phyloP scores from a whole-genome alignment of 2,113 vertebrate species.

The Alaudala cheleensis region DNA sequence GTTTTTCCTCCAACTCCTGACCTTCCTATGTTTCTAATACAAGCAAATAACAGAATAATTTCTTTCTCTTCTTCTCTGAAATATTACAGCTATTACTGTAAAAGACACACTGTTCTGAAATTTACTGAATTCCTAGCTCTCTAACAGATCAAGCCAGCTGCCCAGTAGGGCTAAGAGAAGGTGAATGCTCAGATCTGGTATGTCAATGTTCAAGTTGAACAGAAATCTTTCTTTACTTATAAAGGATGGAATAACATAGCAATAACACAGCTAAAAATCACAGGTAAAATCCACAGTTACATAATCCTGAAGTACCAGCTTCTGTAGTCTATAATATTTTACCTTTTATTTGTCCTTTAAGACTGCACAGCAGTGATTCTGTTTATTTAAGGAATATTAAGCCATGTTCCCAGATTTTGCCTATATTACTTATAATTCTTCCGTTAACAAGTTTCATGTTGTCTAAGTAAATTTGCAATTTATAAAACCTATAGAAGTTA shows the following conservation, averaged over 20 bases:
- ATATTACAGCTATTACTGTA: neutral
- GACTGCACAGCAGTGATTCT: neutral
- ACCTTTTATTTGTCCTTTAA: neutral
- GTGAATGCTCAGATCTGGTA: neutral
- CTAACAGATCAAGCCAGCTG: neutral
- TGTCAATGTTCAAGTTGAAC: neutral
- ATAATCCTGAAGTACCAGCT: neutral
- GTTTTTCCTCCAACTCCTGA: neutral
- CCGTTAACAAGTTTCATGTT: neutral
- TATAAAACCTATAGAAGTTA: neutral
- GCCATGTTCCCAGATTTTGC: neutral
- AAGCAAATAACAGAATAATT: neutral
- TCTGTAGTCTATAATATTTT: neutral
- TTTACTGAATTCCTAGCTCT: neutral
- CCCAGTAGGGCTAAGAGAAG: neutral
- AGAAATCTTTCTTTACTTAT: neutral
- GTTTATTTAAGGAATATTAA: neutral
- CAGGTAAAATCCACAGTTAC: neutral
- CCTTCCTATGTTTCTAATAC: neutral
- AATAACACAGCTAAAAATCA: neutral
- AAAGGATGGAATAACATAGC: neutral
- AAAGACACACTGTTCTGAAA: neutral
- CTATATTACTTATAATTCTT: neutral
- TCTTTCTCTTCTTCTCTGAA: neutral
- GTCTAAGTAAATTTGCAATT: neutral